Evolutionary conservation across 2,113 vertebrate genomes (phyloP).

Genomic region (Hypanus sabinus): DNA sequence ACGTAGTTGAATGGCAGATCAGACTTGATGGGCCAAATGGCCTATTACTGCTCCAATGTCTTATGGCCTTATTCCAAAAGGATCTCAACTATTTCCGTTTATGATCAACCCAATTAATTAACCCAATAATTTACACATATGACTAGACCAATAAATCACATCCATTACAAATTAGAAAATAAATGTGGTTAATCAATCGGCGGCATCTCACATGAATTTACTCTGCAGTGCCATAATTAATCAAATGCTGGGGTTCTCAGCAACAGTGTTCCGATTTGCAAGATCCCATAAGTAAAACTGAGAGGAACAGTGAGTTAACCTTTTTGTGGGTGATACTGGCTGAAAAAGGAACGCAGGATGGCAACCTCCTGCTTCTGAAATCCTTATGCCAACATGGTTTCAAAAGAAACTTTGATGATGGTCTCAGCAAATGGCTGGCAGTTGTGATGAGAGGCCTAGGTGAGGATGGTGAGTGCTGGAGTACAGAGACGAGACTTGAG

Average conservation of each 20-base stretch:
- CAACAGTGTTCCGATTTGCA: too few species aligned
- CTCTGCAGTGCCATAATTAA: not conserved
- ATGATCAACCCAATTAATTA: not conserved
- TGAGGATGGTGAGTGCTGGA: too few species aligned
- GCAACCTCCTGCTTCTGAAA: not conserved
- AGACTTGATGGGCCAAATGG: too few species aligned
- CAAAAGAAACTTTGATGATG: not conserved
- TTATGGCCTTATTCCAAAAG: not conserved
- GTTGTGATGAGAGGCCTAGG: too few species aligned
- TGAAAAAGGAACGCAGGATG: not conserved
- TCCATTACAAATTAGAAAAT: not conserved
- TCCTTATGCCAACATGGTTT: not conserved
- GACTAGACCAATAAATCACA: not conserved
- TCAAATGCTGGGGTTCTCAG: not conserved
- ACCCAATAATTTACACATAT: not conserved
- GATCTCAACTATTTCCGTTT: too few species aligned
- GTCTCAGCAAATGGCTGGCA: not conserved
- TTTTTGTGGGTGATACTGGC: not conserved
- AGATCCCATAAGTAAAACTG: not conserved
- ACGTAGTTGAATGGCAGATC: too few species aligned
- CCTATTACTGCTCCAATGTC: too few species aligned
- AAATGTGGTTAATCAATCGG: too few species aligned
- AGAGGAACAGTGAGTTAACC: not conserved
- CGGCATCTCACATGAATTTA: not conserved
- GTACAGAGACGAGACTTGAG: too few species aligned